Evolutionary conservation across 2,797 vertebrate species (phyloP).

Genomic region (Parambassis ranga): DNA sequence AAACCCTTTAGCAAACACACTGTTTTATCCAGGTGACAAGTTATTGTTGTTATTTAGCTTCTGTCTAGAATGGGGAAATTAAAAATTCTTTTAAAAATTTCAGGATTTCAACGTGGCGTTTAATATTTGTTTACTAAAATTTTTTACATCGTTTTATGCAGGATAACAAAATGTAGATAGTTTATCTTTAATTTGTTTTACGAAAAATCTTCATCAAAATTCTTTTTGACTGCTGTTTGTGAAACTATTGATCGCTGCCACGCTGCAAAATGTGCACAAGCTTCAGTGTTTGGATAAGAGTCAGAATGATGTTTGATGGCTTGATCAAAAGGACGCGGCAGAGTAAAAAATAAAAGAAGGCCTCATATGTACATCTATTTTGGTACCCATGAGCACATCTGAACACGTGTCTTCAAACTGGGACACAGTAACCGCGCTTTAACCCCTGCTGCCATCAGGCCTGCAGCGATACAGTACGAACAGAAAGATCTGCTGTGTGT

Average conservation of each 20-base stretch:
- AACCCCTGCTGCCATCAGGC: conserved; percentile 53
- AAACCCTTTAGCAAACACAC: background rate
- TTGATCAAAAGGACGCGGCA: conserved; percentile 27
- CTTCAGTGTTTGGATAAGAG: background rate
- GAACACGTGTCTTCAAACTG: conserved; percentile 65
- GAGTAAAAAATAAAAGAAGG: conserved; percentile 32
- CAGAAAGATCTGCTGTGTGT: background rate
- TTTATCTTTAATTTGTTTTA: background rate
- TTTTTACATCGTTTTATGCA: background rate
- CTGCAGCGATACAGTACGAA: conserved; percentile 43
- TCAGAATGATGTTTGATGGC: conserved; percentile 7
- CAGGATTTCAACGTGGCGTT: too few species aligned
- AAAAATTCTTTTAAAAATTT: too few species aligned
- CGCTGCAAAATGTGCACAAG: background rate
- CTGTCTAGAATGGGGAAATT: too few species aligned
- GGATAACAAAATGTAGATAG: background rate
- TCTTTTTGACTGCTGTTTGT: background rate
- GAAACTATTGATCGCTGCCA: background rate
- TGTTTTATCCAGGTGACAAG: background rate
- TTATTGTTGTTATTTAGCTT: background rate
- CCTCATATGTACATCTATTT: conserved; percentile 55
- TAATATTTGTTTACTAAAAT: background rate
- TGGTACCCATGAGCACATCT: conserved; percentile 44
- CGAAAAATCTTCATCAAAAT: background rate
- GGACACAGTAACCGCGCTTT: conserved; percentile 64